A percentile compares a stretch with the other conserved stretches of the same genome.
phyloP scores from a whole-genome alignment of 2,113 vertebrate genomes.

The Phylloscopus trochiloides region DNA sequence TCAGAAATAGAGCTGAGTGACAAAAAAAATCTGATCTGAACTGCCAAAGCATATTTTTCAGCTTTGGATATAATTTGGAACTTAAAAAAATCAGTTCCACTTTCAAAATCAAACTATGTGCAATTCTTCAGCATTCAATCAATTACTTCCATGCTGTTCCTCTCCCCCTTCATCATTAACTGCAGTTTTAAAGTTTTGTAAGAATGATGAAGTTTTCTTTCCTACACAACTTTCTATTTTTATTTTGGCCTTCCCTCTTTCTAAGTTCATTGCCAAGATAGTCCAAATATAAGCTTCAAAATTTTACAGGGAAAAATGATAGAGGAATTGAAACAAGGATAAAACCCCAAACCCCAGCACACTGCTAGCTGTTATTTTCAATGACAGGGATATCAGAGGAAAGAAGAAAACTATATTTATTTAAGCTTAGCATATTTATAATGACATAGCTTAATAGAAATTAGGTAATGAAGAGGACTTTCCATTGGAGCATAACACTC shows the following conservation, averaged over 20 bases:
- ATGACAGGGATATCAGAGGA: background rate
- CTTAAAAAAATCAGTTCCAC: background rate
- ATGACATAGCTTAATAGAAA: background rate
- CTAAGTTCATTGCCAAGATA: background rate
- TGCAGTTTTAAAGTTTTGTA: background rate
- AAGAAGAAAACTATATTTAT: background rate
- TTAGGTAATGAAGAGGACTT: background rate
- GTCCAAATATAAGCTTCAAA: conserved; percentile 26
- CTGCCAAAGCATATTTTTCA: background rate
- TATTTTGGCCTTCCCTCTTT: conserved; percentile 25
- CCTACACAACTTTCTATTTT: conserved; percentile 48
- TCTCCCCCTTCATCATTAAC: background rate
- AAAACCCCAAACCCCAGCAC: background rate
- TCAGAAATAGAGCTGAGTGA: background rate
- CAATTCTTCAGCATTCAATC: background rate
- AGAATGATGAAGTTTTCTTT: conserved; percentile 22
- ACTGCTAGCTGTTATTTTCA: background rate
- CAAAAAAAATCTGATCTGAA: background rate
- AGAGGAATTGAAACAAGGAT: background rate
- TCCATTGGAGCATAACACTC: background rate
- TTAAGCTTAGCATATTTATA: conserved; percentile 9
- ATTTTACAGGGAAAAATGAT: background rate
- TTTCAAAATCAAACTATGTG: background rate
- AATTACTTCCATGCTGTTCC: background rate
- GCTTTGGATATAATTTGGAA: background rate